Conservation (phyloP, 2,888 invertebrate genomes). For the Pegoplata infirma region DNA sequence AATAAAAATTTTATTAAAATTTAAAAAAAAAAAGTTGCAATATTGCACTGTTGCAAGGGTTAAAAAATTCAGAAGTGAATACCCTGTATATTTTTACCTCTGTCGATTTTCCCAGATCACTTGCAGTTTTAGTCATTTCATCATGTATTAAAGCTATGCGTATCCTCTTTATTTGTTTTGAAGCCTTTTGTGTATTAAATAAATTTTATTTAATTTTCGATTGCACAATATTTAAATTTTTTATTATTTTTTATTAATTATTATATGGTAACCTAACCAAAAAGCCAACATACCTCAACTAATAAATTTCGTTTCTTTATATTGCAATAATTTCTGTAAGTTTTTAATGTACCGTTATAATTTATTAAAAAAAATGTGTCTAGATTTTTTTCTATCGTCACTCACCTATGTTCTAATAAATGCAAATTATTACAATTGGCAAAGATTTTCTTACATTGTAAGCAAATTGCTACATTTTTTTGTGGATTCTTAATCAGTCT, state of each 20-base stretch:
- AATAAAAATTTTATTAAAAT: too few species aligned
- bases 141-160: neutral
- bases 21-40: too few species aligned
- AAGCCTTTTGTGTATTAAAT: slow-evolving; percentile 20
- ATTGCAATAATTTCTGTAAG: neutral
- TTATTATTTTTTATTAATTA: neutral
- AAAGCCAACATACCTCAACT: neutral
- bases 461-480: neutral
- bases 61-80: too few species aligned
- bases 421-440: neutral
- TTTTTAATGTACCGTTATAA: neutral
- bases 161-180: slow-evolving; percentile 1
- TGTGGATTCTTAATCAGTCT: neutral
- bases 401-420: neutral
- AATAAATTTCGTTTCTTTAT: neutral
- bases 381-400: neutral
- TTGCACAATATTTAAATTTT: neutral
- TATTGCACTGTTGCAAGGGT: too few species aligned
- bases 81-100: too few species aligned
- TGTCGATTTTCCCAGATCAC: neutral
- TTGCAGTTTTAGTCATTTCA: neutral
- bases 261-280: neutral
- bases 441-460: neutral
- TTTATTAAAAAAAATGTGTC: neutral
- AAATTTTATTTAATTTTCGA: slow-evolving; percentile 5